Evolutionary conservation across 2,113 vertebrate genomes (phyloP), one percentile per base, ranked within the genome.

Genomic region (Chaetodon trifascialis): DNA sequence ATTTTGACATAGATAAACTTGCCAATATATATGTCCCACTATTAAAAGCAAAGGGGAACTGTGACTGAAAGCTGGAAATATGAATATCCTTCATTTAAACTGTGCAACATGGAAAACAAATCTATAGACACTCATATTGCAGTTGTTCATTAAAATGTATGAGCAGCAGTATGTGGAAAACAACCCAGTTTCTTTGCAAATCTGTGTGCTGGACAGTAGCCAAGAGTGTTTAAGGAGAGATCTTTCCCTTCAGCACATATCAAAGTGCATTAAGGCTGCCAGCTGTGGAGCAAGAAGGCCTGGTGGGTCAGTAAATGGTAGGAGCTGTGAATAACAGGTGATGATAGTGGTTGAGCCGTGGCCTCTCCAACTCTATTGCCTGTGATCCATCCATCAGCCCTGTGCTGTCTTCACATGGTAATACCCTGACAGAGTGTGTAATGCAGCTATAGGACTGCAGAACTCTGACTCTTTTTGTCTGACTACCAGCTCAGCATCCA

Each of bases 271-370:
- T 40, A 14, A 58, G 23, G 34, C 70, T 47, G 51, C 83, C 80
- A 72, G 80, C 62, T 76, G 70, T 55, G 56, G 52, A 66, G 72
- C 80, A 68, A 19, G 65, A 75, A 86, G 65, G 40, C 78, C 17
- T n/a, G 56, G 74, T 40, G n/a, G 63, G 49, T 85, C 71, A 51
- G 78, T 79, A 70, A 67, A 79, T 25, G 75, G 67, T 66, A n/a
- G 34, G 60, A 74, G 54, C 75, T 69, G 73, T 80, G 54, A 82
- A 73, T 65, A 75, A 80, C 83, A 80, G 84, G 77, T 76, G 83
- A 77, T 76, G 84, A 72, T 71, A 64, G 84, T 49, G 64, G 60
- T 59, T 6, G 34, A 77, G 54, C 52, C 12, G 23, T 8, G 38
- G 38, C 38, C 38, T 56, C 55, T 56, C n/a, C 2, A 0, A 38